Evolutionary conservation across 2,888 invertebrate species (phyloP).

Genomic region (Zygogramma bicolorata): DNA sequence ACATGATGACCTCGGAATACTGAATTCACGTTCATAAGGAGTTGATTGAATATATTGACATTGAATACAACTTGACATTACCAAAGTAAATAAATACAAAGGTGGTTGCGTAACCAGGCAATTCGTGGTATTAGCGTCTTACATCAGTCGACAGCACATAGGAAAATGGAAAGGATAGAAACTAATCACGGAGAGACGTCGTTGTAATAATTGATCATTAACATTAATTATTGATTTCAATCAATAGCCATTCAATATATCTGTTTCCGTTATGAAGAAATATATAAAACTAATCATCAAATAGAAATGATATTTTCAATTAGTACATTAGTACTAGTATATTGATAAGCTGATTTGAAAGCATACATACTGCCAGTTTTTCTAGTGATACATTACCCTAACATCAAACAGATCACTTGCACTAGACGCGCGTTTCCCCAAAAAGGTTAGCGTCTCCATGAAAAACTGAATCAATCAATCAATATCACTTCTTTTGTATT

Average conservation of each 20-base stretch:
- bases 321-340: too few relatives aligned
- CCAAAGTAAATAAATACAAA: constrained; percentile 22
- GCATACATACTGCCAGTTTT: too few relatives aligned
- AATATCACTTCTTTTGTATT: too few relatives aligned
- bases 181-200: neutral
- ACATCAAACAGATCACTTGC: too few relatives aligned
- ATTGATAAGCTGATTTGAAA: too few relatives aligned
- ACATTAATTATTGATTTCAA: neutral
- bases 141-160: neutral
- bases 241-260: neutral
- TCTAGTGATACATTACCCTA: too few relatives aligned
- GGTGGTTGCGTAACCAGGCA: constrained; percentile 11
- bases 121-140: neutral
- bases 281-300: neutral
- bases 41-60: constrained; percentile 38
- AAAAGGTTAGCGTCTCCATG: too few relatives aligned
- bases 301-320: too few relatives aligned
- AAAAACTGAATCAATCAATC: too few relatives aligned
- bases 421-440: too few relatives aligned
- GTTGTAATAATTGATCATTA: neutral
- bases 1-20: constrained; percentile 34
- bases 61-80: constrained; percentile 33
- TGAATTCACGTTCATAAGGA: constrained; percentile 38
- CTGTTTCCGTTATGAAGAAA: neutral
- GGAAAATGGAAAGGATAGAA: neutral